phyloP scores from a whole-genome alignment of 2,113 vertebrate genomes.

The Cynopterus brachyotis region DNA sequence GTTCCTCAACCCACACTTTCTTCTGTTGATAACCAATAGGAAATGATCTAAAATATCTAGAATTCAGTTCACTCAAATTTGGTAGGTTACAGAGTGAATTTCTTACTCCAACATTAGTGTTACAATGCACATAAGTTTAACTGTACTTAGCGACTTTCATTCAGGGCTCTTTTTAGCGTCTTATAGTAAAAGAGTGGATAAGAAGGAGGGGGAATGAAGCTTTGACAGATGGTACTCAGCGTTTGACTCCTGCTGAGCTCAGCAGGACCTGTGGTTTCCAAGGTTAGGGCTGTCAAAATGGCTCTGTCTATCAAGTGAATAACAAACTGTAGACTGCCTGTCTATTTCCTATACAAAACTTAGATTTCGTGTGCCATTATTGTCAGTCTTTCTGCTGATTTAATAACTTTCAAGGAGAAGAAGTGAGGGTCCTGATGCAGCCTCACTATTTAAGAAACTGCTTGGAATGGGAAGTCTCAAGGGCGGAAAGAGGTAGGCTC shows the following conservation, averaged over 20 bases:
- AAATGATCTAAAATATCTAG: slow-evolving; percentile 11
- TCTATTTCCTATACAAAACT: slow-evolving; percentile 93
- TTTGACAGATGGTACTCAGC: slow-evolving; percentile 99
- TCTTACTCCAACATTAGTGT: slow-evolving; percentile 65
- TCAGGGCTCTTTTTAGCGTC: slow-evolving; percentile 78
- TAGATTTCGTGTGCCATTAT: slow-evolving; percentile 86
- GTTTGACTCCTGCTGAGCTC: slow-evolving; percentile 94
- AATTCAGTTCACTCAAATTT: slow-evolving; percentile 29
- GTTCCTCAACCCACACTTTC: background rate
- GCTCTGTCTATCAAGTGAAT: slow-evolving; percentile 96
- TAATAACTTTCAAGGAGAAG: slow-evolving; percentile 74
- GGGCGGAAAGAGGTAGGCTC: slow-evolving; percentile 76
- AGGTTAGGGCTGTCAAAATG: slow-evolving; percentile 98
- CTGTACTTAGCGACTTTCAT: slow-evolving; percentile 69
- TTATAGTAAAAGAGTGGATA: slow-evolving; percentile 78
- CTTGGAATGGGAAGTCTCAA: slow-evolving; percentile 66
- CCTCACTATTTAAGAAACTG: slow-evolving; percentile 70
- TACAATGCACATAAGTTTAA: slow-evolving; percentile 68
- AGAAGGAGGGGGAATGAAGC: slow-evolving; percentile 83
- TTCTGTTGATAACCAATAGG: background rate
- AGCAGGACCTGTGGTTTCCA: slow-evolving; percentile 96
- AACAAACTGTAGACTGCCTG: slow-evolving; percentile 93
- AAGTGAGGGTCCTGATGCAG: slow-evolving; percentile 46
- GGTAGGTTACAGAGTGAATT: slow-evolving; percentile 61
- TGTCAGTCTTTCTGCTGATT: slow-evolving; percentile 72